These are phyloP conservation scores for Girardinichthys multiradiatus DNA, from an alignment of 2,113 vertebrate genomes.

Conservation along the genomic window DNA sequence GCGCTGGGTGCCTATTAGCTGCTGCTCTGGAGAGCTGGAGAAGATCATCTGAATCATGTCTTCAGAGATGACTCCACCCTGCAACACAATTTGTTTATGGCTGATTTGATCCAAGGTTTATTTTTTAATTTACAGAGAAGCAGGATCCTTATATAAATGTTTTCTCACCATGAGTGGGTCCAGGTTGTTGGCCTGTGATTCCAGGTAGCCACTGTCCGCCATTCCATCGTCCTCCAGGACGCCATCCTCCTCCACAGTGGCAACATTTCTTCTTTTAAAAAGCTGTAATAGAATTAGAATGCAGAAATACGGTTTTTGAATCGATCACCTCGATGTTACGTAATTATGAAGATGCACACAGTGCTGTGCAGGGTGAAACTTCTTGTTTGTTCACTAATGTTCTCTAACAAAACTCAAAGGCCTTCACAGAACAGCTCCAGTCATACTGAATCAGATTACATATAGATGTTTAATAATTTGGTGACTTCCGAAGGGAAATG, in stretches of 20 bases:
- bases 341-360: neutral
- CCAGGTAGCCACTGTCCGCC: slow-evolving; percentile 94
- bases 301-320: neutral
- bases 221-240: slow-evolving; percentile 93
- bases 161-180: slow-evolving; percentile 89
- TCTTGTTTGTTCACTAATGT: neutral
- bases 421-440: neutral
- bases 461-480: neutral
- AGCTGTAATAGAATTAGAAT: slow-evolving; percentile 78
- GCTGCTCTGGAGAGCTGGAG: slow-evolving; percentile 93
- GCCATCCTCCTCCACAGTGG: slow-evolving; percentile 88
- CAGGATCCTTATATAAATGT: neutral
- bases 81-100: slow-evolving; percentile 6
- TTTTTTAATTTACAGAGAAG: neutral
- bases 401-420: neutral
- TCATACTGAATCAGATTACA: neutral
- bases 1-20: slow-evolving; percentile 96
- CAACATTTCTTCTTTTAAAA: slow-evolving; percentile 97
- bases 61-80: slow-evolving; percentile 90
- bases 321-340: neutral
- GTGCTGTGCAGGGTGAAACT: neutral
- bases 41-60: slow-evolving; percentile 99
- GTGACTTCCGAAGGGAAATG: neutral
- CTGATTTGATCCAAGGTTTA: neutral
- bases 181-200: slow-evolving; percentile 96